These are phyloP conservation scores for Alosa sapidissima DNA, from an alignment of 2,797 vertebrate species.

Conservation along the genomic window DNA sequence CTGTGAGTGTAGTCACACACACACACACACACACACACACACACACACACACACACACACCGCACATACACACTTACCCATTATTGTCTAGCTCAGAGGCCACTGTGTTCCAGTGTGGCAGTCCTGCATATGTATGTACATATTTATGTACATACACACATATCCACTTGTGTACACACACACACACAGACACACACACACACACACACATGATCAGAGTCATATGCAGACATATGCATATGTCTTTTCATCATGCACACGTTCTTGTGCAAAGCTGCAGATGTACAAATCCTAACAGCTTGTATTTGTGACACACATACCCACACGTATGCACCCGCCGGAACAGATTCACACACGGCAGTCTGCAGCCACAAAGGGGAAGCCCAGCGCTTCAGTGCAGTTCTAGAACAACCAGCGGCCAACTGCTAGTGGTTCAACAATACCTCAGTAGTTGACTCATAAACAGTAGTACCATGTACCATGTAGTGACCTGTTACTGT, in stretches of 20 bases:
- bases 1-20: slow-evolving; percentile 67
- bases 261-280: too few species aligned
- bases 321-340: neutral
- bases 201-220: neutral
- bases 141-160: too few species aligned
- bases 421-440: neutral
- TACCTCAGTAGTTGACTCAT: neutral
- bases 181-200: neutral
- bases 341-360: neutral
- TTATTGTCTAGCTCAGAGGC: neutral
- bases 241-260: too few species aligned
- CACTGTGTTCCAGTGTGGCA: neutral
- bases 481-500: neutral
- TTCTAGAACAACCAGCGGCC: neutral
- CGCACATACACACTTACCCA: neutral
- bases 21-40: neutral
- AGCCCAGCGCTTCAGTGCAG: neutral
- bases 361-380: neutral
- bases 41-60: neutral
- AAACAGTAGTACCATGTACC: neutral
- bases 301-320: neutral
- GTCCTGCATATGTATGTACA: neutral
- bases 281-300: too few species aligned
- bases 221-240: too few species aligned
- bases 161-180: neutral